Base-by-base conservation (phyloP, 92 coral and sea anemone genomes). In the Isaurus tuberculatus region DNA sequence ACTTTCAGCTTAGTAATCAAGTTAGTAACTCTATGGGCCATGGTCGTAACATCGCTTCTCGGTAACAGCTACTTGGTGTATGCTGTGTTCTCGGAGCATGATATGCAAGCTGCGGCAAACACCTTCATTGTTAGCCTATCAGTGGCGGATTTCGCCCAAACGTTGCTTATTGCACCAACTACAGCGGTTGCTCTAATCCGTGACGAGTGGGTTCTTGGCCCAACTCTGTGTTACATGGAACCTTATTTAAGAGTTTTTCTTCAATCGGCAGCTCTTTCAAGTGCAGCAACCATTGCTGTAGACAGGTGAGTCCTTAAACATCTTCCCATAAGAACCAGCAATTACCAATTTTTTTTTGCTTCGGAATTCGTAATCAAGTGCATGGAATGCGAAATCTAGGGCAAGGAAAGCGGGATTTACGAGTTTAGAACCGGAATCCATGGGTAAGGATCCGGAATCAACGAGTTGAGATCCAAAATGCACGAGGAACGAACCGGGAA, bases 51-150 rank as follows among this genome's bases (percentile, higher is more conserved):
- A 17, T 69, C 74, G 17, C 74, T 69, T 1, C 17, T 37, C 4
- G 74, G 74, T 3, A 69, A 69, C 74, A 69, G 49, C 30, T 69
- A 69, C 44, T 22, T 69, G 28, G 31, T 69, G 8, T 69, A 69
- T 27, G 20, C 74, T 1, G 44, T 69, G 0, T 16, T 69, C 49
- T 69, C 74, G 29, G 74, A 69, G 27, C 19, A 69, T 11, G 49
- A 69, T 17, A 36, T 69, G 74, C 74, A 69, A 8, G 53, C 26
- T 8, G 74, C 53, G 0, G 74, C 74, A n/a, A 69, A 69, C 30
- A 69, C 29, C 4, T 69, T 69, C 26, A 43, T 69, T 69, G 53
- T 69, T 23, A 69, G 74, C 74, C 51, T 32, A 69, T 69, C 74
- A 36, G 74, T 69, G 74, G 74, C 74, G 49, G 74, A 69, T 30